Percentiles rank a stretch among this genome's conserved stretches.
Evolutionary conservation across 2,888 invertebrate species (phyloP).

Genomic region (Drosophila quinaria): DNA sequence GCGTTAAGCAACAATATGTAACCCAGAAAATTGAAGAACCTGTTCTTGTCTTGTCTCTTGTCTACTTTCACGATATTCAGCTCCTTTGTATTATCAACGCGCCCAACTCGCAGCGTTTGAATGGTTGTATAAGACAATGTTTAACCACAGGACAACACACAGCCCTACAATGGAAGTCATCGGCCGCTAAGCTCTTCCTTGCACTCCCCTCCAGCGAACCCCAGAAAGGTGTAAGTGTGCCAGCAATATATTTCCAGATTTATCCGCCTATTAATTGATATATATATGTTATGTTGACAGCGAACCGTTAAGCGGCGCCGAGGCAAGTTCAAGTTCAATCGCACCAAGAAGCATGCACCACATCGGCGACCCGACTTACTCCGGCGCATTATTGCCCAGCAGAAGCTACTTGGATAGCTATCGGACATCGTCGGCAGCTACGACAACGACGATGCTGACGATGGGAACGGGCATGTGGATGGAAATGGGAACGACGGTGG

Average conservation of each 20-base stretch:
- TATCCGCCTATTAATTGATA: not conserved
- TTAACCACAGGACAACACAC: constrained; percentile 86
- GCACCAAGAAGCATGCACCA: constrained; percentile 95
- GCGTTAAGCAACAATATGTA: constrained; percentile 42
- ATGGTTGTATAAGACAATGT: constrained; percentile 86
- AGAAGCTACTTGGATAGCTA: constrained; percentile 86
- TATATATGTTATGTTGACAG: constrained; percentile 64
- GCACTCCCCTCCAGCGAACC: constrained; percentile 86
- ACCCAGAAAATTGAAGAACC: constrained; percentile 32
- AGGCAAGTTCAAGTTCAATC: constrained; percentile 91
- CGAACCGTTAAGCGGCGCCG: constrained; percentile 85
- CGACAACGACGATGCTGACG: constrained; percentile 85
- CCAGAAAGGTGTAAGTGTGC: constrained; percentile 87
- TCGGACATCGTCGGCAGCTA: constrained; percentile 86
- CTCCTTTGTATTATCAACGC: constrained; percentile 86
- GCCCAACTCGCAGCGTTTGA: constrained; percentile 86
- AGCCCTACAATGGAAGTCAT: constrained; percentile 86
- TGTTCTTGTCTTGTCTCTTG: constrained; percentile 67
- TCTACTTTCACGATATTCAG: constrained; percentile 85
- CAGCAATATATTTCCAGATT: not conserved
- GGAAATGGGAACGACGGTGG: constrained; percentile 75
- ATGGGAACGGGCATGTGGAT: constrained; percentile 70
- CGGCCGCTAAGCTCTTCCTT: constrained; percentile 87
- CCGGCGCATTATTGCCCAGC: constrained; percentile 86
- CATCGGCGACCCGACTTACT: constrained; percentile 87